Conservation (phyloP, 1,140 invertebrate genomes). For the Bombyx mandarina region DNA sequence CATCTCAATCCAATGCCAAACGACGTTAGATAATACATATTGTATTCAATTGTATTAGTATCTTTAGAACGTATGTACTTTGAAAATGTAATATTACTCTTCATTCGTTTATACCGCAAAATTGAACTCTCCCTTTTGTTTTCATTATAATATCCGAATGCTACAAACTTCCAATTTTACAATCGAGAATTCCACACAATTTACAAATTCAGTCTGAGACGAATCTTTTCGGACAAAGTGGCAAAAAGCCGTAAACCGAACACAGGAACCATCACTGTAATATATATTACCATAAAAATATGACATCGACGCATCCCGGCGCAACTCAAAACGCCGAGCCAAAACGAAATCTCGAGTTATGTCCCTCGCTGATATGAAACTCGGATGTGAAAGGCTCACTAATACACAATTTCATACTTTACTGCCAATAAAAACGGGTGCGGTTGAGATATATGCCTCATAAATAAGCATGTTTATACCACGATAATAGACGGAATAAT, state of each 20-base stretch:
- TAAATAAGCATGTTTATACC: constrained; percentile 57
- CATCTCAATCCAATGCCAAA: too few relatives aligned
- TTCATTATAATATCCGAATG: too few relatives aligned
- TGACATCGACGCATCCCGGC: constrained; percentile 30
- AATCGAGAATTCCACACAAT: constrained; percentile 7
- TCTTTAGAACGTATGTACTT: too few relatives aligned
- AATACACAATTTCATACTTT: constrained; percentile 61
- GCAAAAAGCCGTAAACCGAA: constrained; percentile 42
- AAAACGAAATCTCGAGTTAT: constrained; percentile 56
- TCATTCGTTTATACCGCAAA: too few relatives aligned
- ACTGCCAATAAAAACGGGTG: constrained; percentile 51
- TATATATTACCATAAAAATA: constrained; percentile 52
- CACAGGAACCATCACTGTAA: constrained; percentile 26
- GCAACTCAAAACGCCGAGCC: constrained; percentile 39
- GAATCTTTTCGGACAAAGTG: constrained; percentile 29
- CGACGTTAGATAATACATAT: too few relatives aligned
- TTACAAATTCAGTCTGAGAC: constrained; percentile 4
- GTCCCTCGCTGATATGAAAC: constrained; percentile 37
- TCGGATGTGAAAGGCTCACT: constrained; percentile 53
- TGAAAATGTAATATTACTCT: too few relatives aligned
- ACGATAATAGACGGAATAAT: constrained; percentile 55
- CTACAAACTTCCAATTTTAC: too few relatives aligned
- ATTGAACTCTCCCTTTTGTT: too few relatives aligned
- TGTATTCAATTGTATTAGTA: too few relatives aligned
- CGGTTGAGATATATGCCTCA: constrained; percentile 33